Evolutionary conservation across 2,113 vertebrate genomes (phyloP), one percentile per base, ranked within the genome.

Genomic region (rat (Rattus norvegicus)): DNA sequence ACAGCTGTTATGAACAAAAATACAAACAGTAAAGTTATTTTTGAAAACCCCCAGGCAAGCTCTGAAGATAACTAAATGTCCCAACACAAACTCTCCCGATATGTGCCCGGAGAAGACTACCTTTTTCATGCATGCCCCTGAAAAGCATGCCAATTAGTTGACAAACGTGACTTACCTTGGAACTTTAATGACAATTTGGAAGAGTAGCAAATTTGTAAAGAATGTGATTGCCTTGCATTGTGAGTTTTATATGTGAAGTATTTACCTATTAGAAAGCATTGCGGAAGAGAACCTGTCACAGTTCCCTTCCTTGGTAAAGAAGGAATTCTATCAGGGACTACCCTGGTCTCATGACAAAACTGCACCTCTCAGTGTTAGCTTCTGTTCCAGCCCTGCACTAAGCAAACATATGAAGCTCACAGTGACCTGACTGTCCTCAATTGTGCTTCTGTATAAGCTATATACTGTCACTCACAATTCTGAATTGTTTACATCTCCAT

Each of bases 131-230:
- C 76, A 69, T 52, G 7, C 65, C 14, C 10, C 43, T 73, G 22
- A 9, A 14, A 20, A 49, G 4, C 56, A 63, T 81, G 2, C 19
- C 6, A 12, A n/a, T 12, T 1, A n/a, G 3, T n/a, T 36, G 28
- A 10, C 11, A 69, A 59, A 36, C n/a, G 22, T 56, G 63, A 63
- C 65, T 91, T 47, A 90, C 93, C 5, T 43, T 94, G 87, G n/a
- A 9, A 90, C 26, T 92, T 79, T 52, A 83, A 91, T 91, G 77
- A 89, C 91, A 90, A 90, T 90, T 65, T 69, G 7, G 59, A 90
- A 52, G 69, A 54, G 43, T 63, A 19, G 69, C 28, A 54, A 93
- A n/a, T 43, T 59, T 47, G 76, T 8, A n/a, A 85, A 11, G 36
- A 11, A 19, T 70, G 9, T 84, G 56, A 59, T n/a, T n/a, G 17